Percentiles rank a stretch among this genome's conserved stretches.
These are phyloP conservation scores for Nemoura dubitans DNA, from an alignment of 2,888 invertebrate genomes.

Conservation along the genomic window DNA sequence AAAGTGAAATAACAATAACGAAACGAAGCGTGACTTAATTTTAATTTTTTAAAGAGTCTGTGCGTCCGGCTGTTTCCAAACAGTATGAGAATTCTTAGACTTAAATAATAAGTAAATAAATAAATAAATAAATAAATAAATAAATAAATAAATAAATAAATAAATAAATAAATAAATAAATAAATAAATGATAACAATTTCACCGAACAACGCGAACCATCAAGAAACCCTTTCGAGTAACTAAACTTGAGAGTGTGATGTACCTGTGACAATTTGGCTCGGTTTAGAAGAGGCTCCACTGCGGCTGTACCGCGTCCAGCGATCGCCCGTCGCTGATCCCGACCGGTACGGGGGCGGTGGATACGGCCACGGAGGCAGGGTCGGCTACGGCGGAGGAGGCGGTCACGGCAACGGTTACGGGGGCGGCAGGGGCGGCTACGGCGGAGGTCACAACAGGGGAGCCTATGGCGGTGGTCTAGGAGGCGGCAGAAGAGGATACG, in stretches of 20 bases:
- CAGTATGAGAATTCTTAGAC: no score
- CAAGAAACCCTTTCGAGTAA: neutral
- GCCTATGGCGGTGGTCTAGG: slow-evolving; percentile 45
- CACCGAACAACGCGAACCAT: neutral
- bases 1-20: no score
- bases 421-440: slow-evolving; percentile 50
- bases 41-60: no score
- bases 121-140: no score
- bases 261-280: neutral
- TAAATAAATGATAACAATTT: neutral
- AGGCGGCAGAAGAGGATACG: slow-evolving; percentile 49
- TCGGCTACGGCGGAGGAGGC: neutral
- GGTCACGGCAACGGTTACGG: slow-evolving; percentile 42
- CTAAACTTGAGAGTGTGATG: neutral
- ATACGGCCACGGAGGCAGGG: neutral
- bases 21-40: no score
- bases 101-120: no score
- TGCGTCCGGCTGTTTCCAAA: no score
- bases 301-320: neutral
- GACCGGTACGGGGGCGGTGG: neutral
- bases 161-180: no score
- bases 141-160: no score
- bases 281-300: slow-evolving; percentile 10
- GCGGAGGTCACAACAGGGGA: slow-evolving; percentile 50
- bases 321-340: slow-evolving; percentile 7